These are phyloP conservation scores for Eurystomus glaucurus DNA, from an alignment of 2,797 vertebrate species.

Conservation along the genomic window DNA sequence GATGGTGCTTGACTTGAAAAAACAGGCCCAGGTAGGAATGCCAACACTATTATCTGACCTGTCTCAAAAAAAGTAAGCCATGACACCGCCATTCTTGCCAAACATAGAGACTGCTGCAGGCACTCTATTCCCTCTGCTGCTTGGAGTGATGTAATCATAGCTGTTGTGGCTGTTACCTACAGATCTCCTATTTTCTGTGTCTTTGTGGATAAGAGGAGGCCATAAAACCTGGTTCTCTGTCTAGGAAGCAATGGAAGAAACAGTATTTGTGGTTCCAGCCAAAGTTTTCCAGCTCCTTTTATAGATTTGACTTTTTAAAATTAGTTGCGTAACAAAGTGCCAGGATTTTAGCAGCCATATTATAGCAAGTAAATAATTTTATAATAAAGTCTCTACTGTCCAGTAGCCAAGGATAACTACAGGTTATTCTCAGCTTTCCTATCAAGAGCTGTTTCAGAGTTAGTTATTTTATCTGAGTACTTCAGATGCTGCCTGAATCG, in stretches of 20 bases:
- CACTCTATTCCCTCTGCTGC: slow-evolving; percentile 4
- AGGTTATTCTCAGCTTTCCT: slow-evolving; percentile 45
- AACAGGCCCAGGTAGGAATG: slow-evolving; percentile 50
- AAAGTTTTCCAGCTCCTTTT: slow-evolving; percentile 2
- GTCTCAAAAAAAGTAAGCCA: background rate
- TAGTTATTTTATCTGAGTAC: slow-evolving; percentile 32
- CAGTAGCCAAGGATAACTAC: slow-evolving; percentile 33
- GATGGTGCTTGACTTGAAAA: slow-evolving; percentile 10
- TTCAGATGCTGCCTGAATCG: slow-evolving; percentile 30
- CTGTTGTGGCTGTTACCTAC: slow-evolving; percentile 20
- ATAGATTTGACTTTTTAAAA: background rate
- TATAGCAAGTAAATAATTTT: slow-evolving; percentile 6
- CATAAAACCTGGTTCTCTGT: background rate
- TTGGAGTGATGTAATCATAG: background rate
- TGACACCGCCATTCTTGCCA: slow-evolving; percentile 34
- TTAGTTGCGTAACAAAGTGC: background rate
- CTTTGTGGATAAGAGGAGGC: background rate
- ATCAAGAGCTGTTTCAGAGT: slow-evolving; percentile 29
- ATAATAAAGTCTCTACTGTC: slow-evolving; percentile 7
- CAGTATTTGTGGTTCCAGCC: background rate
- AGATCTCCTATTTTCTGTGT: background rate
- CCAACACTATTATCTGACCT: slow-evolving; percentile 11
- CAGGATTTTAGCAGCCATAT: slow-evolving; percentile 26
- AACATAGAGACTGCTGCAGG: slow-evolving; percentile 26
- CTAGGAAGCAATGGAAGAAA: slow-evolving; percentile 12